Base-by-base conservation (phyloP, 2,888 invertebrate genomes). In the Ophonus ardosiacus region DNA sequence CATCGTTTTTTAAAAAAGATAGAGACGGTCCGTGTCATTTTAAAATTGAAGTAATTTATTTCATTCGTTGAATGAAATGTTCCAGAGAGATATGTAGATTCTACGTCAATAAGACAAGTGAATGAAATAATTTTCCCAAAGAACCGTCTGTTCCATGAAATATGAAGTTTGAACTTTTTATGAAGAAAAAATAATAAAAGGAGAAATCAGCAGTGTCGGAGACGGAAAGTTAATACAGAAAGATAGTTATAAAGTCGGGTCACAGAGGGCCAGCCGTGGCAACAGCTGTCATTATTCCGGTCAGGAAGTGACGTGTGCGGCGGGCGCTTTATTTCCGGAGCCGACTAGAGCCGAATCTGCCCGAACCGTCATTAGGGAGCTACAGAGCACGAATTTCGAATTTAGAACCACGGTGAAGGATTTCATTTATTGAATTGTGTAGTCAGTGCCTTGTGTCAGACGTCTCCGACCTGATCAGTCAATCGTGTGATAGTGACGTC, bases 301-400 rank as follows among this genome's bases (percentile, higher is more conserved):
- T 89, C 90, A 89, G 89, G 89, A 89, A 88, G 88, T 89, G 89
- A 89, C 89, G 88, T 88, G 83, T 84, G 82, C 82, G 88, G 88
- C 88, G 88, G 88, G 87, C 87, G 89, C 89, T 89, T 89, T 89
- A 90, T 89, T 89, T 89, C 89, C 89, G 88, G 88, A 31, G 57
- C 18, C 74, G 59, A 78, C 18, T 7, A 15, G 24, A 21, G 40
- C 31, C 78, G 56, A 57, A 17, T 24, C 57, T 7, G 24, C 24
- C 57, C 57, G 78, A 78, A 56, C 31, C 76, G 76, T 83, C 83
- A 83, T 83, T 83, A 83, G 76, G 56, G 76, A 18, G 74, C 57
- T 71, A 56, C 59, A 71, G 83, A 57, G 76, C 61, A 76, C 76
- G 83, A 76, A 83, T 74, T 56, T 40, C 61, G 61, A 83, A 83